Evolutionary conservation across 1,140 invertebrate genomes (phyloP), one percentile per base, ranked within the genome.

Genomic region (Rhagoletis zephyria): DNA sequence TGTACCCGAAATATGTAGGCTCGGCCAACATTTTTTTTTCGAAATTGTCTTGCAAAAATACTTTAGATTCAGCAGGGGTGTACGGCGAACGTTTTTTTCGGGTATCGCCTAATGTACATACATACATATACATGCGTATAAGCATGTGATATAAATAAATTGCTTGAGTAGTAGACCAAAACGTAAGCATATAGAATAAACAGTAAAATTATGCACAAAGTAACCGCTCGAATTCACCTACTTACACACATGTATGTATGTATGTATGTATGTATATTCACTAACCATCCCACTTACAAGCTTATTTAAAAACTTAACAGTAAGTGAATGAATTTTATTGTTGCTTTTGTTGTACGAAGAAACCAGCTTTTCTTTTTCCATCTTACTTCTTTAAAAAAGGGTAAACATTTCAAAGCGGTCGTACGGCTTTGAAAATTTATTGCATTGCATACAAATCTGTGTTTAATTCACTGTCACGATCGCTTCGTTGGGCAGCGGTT

Each of bases 401-500:
- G 14, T 2, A 19, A 56, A n/a, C 16, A 56, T 56, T 30, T 81
- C 6, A 81, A 81, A 81, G 74, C 74, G n/a, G 48, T 81, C 42
- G 48, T 56, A 9, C 48, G 74, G 56, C 74, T 81, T 81, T 81
- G 74, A 30, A 81, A 81, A 81, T 81, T 59, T 81, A 81, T 81
- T 81, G 48, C 74, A 45, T 56, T 81, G 48, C 48, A 81, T 6
- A 19, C 16, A 9, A 81, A n/a, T n/a, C 67, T 19, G 2, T 7
- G 6, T 74, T 74, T 74, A 74, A 74, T 74, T 74, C 70, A 74
- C 70, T 74, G 70, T 74, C 70, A 74, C 70, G 70, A 74, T n/a
- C 70, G 70, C 45, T 74, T 74, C 70, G 70, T 2, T 48, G 45
- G 2, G 42, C 70, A 56, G 9, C 16, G 7, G 12, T 42, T 30